A percentile compares a stretch with the other conserved stretches of the same genome.
These are phyloP conservation scores for Chamaedrilus cognettii DNA, from an alignment of 2,888 invertebrate genomes.

Conservation along the genomic window DNA sequence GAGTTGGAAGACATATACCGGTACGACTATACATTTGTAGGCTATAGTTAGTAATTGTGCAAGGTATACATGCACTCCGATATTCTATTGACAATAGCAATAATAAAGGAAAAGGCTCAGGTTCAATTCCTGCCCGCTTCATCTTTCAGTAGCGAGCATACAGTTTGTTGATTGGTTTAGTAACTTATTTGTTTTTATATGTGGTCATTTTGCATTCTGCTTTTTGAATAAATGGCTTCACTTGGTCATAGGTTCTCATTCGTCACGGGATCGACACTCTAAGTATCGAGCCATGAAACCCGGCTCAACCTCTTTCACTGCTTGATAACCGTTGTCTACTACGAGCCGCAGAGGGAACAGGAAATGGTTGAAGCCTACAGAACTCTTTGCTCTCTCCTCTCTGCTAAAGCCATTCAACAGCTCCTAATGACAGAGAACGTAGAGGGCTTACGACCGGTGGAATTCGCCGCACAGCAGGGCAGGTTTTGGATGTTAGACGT, in stretches of 20 bases:
- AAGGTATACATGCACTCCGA: no score
- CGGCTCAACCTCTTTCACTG: slow-evolving; percentile 16
- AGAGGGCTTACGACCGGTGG: slow-evolving; percentile 16
- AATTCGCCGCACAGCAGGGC: slow-evolving; percentile 19
- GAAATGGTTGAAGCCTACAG: slow-evolving; percentile 3
- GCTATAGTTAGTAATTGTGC: no score
- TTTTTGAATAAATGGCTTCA: no score
- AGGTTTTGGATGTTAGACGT: background rate
- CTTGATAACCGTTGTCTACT: slow-evolving; percentile 7
- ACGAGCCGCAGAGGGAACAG: slow-evolving; percentile 9
- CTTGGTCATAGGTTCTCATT: background rate
- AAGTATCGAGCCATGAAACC: background rate
- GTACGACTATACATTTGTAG: no score
- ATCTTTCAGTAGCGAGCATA: no score
- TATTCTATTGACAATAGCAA: no score
- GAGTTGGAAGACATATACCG: no score
- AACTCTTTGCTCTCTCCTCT: background rate
- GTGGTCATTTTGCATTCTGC: no score
- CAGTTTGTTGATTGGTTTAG: no score
- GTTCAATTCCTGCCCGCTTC: no score
- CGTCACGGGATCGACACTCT: background rate
- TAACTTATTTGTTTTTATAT: no score
- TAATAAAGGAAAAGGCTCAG: no score
- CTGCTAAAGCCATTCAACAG: background rate
- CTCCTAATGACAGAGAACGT: slow-evolving; percentile 14